These are phyloP conservation scores for Cliona cf. orientalis DNA, from an alignment of 37 sponge, comb jelly and placozoan species.

Conservation along the genomic window DNA sequence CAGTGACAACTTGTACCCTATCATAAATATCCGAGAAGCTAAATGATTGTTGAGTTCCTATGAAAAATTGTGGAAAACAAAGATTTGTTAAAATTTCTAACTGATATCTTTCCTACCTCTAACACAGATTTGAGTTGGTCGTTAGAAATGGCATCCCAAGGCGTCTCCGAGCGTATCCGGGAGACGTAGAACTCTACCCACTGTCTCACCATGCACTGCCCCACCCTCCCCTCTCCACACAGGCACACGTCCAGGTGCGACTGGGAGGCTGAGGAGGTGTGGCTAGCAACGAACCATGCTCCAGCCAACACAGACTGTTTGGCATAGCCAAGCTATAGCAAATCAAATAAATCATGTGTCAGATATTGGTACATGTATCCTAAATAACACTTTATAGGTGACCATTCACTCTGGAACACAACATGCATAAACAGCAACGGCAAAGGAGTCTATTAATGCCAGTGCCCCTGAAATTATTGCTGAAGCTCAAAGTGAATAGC, in stretches of 20 bases:
- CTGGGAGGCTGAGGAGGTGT: not conserved
- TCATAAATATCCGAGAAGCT: slow-evolving; percentile 14
- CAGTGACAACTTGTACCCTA: slow-evolving; percentile 32
- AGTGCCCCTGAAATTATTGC: no score
- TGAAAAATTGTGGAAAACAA: not conserved
- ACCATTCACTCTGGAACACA: no score
- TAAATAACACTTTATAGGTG: no score
- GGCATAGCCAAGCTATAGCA: slow-evolving; percentile 48
- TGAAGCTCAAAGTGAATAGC: no score
- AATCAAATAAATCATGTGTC: not conserved
- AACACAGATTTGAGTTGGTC: slow-evolving; percentile 9
- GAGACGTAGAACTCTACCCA: slow-evolving; percentile 57
- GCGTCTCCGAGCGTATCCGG: slow-evolving; percentile 23
- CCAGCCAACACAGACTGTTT: slow-evolving; percentile 38
- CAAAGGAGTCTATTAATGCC: no score
- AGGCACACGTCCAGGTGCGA: slow-evolving; percentile 22
- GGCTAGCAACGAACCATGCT: slow-evolving; percentile 27
- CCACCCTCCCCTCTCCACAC: slow-evolving; percentile 45
- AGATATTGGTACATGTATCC: no score
- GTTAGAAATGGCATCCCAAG: slow-evolving; percentile 30
- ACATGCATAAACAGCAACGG: no score
- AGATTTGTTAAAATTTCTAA: not conserved
- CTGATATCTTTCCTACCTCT: slow-evolving; percentile 9
- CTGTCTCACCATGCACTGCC: slow-evolving; percentile 32
- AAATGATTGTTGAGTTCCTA: slow-evolving; percentile 35